Evolutionary conservation across 2,888 invertebrate species (phyloP).

Genomic region (Nowickia ferox): DNA sequence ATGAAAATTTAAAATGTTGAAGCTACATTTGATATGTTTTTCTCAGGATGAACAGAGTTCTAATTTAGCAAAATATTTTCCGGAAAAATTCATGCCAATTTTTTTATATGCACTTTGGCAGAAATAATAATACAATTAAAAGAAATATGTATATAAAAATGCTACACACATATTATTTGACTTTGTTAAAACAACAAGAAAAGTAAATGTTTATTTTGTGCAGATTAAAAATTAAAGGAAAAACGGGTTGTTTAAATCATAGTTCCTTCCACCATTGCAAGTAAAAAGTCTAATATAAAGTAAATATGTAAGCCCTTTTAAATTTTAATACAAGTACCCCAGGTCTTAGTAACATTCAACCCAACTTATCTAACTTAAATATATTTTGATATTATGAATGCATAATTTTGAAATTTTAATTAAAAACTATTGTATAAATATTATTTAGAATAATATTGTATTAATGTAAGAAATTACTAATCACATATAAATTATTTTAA

Average conservation of each 20-base stretch:
- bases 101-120: background rate
- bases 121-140: background rate
- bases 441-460: no score
- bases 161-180: background rate
- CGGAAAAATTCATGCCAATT: background rate
- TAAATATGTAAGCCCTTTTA: constrained; percentile 13
- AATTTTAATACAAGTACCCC: constrained; percentile 5
- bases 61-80: background rate
- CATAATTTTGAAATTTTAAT: background rate
- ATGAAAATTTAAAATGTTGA: no score
- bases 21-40: no score
- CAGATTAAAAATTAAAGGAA: constrained; percentile 47
- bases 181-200: constrained; percentile 10
- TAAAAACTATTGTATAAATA: constrained; percentile 10
- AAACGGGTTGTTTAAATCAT: constrained; percentile 71
- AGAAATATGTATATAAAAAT: background rate
- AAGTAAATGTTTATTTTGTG: constrained; percentile 45
- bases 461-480: no score
- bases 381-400: background rate
- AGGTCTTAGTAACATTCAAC: constrained; percentile 49
- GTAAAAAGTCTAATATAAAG: constrained; percentile 23
- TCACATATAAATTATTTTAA: constrained; percentile 13
- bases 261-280: constrained; percentile 67
- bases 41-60: no score
- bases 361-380: constrained; percentile 12